Evolutionary conservation across 1,140 invertebrate genomes (phyloP).

Genomic region (Caerostris darwini): DNA sequence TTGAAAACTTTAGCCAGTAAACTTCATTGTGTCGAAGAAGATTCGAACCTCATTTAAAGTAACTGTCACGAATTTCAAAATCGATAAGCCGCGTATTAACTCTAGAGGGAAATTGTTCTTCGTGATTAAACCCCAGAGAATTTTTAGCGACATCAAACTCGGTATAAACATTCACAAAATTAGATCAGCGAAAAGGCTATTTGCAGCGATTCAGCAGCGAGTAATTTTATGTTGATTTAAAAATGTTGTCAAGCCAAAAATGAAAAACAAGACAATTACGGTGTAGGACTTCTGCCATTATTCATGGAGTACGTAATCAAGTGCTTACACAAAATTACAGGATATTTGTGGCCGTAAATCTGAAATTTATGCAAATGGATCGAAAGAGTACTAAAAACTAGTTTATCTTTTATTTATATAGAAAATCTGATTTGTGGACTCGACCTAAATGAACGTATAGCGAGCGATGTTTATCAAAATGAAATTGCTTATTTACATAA

Average conservation of each 20-base stretch:
- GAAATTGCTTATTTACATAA: no score
- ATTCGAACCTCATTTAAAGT: background rate
- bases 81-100: background rate
- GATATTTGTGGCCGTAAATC: no score
- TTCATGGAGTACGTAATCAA: no score
- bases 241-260: background rate
- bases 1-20: background rate
- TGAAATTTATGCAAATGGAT: no score
- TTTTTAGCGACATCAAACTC: background rate
- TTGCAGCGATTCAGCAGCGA: background rate
- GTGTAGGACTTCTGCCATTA: no score
- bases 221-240: background rate
- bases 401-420: no score
- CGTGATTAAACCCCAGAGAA: background rate
- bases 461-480: no score
- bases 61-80: background rate
- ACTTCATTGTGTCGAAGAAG: background rate
- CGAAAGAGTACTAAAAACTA: no score
- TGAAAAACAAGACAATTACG: no score
- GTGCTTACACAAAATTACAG: no score
- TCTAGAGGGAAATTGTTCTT: background rate
- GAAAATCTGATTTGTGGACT: no score
- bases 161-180: background rate
- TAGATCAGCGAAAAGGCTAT: background rate
- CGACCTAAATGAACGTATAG: no score